Base-by-base conservation (phyloP, 2,888 invertebrate genomes). In the Pecten maximus region DNA sequence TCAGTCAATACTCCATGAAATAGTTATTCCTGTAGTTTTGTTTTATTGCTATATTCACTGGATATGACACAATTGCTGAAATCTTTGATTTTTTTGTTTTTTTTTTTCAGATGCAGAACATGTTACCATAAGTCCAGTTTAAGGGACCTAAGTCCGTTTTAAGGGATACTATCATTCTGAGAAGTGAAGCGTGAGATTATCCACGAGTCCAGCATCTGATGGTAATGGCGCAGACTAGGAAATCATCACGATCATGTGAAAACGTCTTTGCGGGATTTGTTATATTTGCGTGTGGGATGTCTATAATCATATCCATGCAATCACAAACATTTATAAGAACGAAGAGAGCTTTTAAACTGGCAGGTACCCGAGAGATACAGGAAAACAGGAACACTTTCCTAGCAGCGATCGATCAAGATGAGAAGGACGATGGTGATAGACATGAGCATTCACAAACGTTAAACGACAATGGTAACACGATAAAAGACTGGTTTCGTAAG, bases 401-500 rank as follows among this genome's bases (percentile, higher is more conserved):
- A 28, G 6, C 74, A 35, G 74, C 16, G 0, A 12, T 74, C 35
- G 1, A 35, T 28, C 35, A 74, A 28, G 35, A 35, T 12, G 10
- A 16, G 16, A 60, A 28, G 4, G 3, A 60, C 16, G 35, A 74
- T 2, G 35, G 8, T 74, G 23, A 10, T 3, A 35, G 12, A 10
- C 10, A 74, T 35, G 35, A 35, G 1, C 74, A 74, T 8, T 15
- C 28, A 2, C 10, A 28, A 35, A 23, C 15, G 10, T 35, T 10
- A 8, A 15, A 74, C 3, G 35, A 35, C 8, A 19, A 35, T 35
- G 35, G 6, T 0, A 35, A 0, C 35, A 10, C 10, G 6, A 35
- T 74, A 74, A 74, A 28, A 10, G 28, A 35, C 35, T 89, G 91
- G 91, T 89, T 91, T 40, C 40, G 35, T 35, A 40, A 60, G 19